Evolutionary conservation across 2,888 invertebrate species (phyloP), one percentile per base, ranked within the genome.

Genomic region (Podabrus alpinus): DNA sequence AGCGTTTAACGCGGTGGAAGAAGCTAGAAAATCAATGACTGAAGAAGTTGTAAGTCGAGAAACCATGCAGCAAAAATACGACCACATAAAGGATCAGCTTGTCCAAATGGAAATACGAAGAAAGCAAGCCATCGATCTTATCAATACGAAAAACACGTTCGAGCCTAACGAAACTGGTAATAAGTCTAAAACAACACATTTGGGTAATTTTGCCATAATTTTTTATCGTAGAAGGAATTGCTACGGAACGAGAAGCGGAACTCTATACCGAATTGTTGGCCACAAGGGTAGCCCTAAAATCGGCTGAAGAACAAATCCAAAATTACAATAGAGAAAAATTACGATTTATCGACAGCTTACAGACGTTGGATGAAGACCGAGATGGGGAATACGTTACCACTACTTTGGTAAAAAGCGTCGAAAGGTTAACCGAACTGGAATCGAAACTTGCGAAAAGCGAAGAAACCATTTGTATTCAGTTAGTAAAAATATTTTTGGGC

Each of bases 241-340:
- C 72, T 9, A 80, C 81, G 3, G 81, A 83, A 69, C 76, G 79
- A 1, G 85, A 85, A 79, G 81, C 82, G 9, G 82, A 85, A 72
- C 76, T 84, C 25, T 82, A 84, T 69, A 81, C 83, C 0, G 84
- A 86, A 76, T 71, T 83, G 15, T 76, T 84, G 24, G 81, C 84
- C 4, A 83, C 83, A 15, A 80, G 83, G 59, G 82, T 83, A 1
- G 80, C 83, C 5, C 76, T 86, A 13, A 83, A 82, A 73, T 82
- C 84, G 7, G 81, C 82, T 10, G 83, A 85, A 76, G 85, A 86
- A 64, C 82, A 83, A 76, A 78, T 86, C 16, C 81, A 81, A 29
- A 78, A 74, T 5, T 78, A 82, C 25, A 82, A 84, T 60, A 80
- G 82, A 21, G 84, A 85, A 72, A 84, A 83, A 68, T 68, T 78